phyloP scores from a whole-genome alignment of 2,797 vertebrate genomes.

The Pseudomugil tenellus region DNA sequence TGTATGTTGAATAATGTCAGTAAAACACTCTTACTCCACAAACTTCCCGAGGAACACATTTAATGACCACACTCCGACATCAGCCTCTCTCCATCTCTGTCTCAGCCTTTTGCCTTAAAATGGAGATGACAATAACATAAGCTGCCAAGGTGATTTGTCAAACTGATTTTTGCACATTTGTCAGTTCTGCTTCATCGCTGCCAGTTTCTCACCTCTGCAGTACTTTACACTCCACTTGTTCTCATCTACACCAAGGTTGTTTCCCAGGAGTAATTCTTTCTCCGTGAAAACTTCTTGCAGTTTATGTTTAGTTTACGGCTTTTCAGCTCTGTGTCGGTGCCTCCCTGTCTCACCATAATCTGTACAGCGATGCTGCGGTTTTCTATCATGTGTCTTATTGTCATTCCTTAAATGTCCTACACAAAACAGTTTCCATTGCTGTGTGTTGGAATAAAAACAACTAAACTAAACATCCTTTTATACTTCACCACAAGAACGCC shows the following conservation, averaged over 20 bases:
- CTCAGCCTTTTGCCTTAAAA: not conserved
- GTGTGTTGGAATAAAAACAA: not conserved
- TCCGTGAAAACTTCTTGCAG: not conserved
- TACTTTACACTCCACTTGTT: slow-evolving; percentile 38
- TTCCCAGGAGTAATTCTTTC: not conserved
- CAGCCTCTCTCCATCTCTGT: not conserved
- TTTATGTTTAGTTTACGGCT: slow-evolving; percentile 13
- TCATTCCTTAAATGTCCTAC: not conserved
- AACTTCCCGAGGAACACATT: not conserved
- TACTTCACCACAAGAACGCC: too few species aligned
- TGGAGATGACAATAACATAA: slow-evolving; percentile 29
- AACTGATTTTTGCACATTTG: slow-evolving; percentile 44
- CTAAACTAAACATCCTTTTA: too few species aligned
- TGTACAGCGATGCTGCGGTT: not conserved
- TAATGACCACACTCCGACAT: not conserved
- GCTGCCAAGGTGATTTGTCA: slow-evolving; percentile 33
- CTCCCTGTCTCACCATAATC: not conserved
- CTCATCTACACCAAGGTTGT: not conserved
- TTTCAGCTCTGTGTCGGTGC: not conserved
- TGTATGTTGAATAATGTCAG: not conserved
- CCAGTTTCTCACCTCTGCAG: slow-evolving; percentile 30
- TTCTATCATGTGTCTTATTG: not conserved
- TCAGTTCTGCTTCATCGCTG: slow-evolving; percentile 30
- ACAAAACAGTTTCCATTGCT: not conserved
- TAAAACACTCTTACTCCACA: not conserved